A percentile compares a stretch with the other conserved stretches of the same genome.
Evolutionary conservation across 2,888 invertebrate species (phyloP).

Genomic region (Phortica magna): DNA sequence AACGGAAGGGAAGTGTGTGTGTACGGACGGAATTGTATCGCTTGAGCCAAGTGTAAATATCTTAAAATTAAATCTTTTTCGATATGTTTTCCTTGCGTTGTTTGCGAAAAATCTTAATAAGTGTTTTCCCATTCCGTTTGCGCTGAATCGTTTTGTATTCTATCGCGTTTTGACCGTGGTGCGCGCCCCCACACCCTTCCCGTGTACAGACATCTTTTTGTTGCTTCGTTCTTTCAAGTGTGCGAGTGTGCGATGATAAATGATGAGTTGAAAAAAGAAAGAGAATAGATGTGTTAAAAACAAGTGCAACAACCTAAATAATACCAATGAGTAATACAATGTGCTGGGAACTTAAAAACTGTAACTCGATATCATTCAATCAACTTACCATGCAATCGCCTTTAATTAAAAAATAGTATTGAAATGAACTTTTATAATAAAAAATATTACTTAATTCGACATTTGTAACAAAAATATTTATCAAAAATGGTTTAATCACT

Average conservation of each 20-base stretch:
- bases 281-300: background rate
- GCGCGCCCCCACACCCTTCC: too few relatives aligned
- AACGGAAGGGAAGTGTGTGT: background rate
- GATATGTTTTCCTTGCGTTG: slow-evolving; percentile 10
- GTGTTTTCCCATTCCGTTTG: background rate
- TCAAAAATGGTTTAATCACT: background rate
- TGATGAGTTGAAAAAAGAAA: background rate
- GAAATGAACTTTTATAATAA: background rate
- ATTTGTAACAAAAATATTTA: too few relatives aligned
- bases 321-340: background rate
- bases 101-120: background rate
- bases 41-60: background rate
- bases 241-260: background rate
- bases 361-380: background rate
- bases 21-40: background rate
- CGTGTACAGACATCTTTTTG: slow-evolving; percentile 10
- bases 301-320: background rate
- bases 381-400: too few relatives aligned
- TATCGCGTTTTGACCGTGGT: slow-evolving; percentile 17
- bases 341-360: background rate
- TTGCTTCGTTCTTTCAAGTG: slow-evolving; percentile 1
- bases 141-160: slow-evolving; percentile 8
- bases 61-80: slow-evolving; percentile 7
- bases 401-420: background rate
- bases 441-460: too few relatives aligned